Percentiles rank a stretch among this genome's conserved stretches.
phyloP scores from a whole-genome alignment of 2,888 invertebrate genomes.

The Drosophila mimica region DNA sequence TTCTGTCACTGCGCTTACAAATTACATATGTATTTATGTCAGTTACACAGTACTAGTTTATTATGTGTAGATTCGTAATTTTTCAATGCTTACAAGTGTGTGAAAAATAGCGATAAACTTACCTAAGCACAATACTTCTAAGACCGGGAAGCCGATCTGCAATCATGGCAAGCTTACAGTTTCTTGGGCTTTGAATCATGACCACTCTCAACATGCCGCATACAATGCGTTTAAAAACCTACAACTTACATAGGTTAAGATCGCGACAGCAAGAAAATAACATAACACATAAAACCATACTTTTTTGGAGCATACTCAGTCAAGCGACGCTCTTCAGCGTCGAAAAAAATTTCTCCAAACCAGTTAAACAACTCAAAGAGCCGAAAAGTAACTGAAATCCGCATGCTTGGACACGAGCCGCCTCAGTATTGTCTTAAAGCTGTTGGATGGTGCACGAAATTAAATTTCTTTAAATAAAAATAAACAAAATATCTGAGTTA shows the following conservation, averaged over 20 bases:
- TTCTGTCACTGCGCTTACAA: neutral
- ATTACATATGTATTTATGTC: neutral
- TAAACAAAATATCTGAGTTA: neutral
- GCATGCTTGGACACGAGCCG: slow-evolving; percentile 20
- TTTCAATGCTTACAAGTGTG: neutral
- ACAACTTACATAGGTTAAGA: slow-evolving; percentile 23
- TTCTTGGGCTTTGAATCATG: slow-evolving; percentile 51
- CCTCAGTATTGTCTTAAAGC: slow-evolving; percentile 46
- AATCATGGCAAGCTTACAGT: slow-evolving; percentile 16
- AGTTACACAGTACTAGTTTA: slow-evolving; percentile 10
- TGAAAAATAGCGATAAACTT: neutral
- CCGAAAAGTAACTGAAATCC: slow-evolving; percentile 42
- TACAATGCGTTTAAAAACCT: slow-evolving; percentile 11
- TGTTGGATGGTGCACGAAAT: slow-evolving; percentile 21
- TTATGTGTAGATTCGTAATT: neutral
- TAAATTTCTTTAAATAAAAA: slow-evolving; percentile 4
- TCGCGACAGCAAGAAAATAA: slow-evolving; percentile 23
- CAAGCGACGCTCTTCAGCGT: slow-evolving; percentile 47
- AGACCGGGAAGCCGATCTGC: slow-evolving; percentile 18
- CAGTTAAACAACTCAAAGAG: slow-evolving; percentile 54
- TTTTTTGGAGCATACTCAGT: slow-evolving; percentile 36
- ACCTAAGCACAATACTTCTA: slow-evolving; percentile 37
- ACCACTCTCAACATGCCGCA: slow-evolving; percentile 44
- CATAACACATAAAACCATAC: slow-evolving; percentile 13
- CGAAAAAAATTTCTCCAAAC: slow-evolving; percentile 58